Evolutionary conservation across 2,113 vertebrate species (phyloP), one percentile per base, ranked within the genome.

Genomic region (Catharus bicknelli): DNA sequence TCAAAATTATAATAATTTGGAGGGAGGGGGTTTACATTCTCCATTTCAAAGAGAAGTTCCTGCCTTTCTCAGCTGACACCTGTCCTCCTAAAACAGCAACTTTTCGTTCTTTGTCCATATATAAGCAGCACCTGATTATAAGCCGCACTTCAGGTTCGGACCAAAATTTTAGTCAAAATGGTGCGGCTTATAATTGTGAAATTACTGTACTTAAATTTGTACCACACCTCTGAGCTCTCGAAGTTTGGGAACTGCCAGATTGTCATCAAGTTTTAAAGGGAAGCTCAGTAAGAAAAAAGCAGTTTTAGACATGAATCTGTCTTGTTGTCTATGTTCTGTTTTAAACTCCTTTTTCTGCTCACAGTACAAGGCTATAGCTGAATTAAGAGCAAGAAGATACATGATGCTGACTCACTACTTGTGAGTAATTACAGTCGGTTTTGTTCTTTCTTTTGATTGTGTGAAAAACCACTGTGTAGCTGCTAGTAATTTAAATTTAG

Each of bases 341-440:
- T 51, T 51, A n/a, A 67, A 30, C 25, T 69, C n/a, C 13, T 36
- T 38, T 68, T 51, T 63, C 73, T 59, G 12, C 25, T 83, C n/a
- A 32, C 42, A 66, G 17, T 34, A 45, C 3, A n/a, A 69, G 29
- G 50, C 45, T 73, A 55, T 29, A 22, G 9, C 22, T 61, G 43
- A 50, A 64, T 29, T 51, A 78, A 62, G 2, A 57, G 27, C 50
- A 88, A 83, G 64, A 45, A 68, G 80, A 53, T 4, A 43, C 7
- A 16, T 0, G 1, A 38, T 51, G 13, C 3, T 32, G 17, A 18
- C 23, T 27, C 54, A 38, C n/a, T 40, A 11, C 53, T 81, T 1
- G 0, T 36, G 23, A 83, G 59, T 62, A 77, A 54, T 22, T 17
- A 7, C 11, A 18, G 1, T n/a, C 1, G 0, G 9, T 40, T 86